Evolutionary conservation across 2,888 invertebrate genomes (phyloP).

Genomic region (Apeira syringaria): DNA sequence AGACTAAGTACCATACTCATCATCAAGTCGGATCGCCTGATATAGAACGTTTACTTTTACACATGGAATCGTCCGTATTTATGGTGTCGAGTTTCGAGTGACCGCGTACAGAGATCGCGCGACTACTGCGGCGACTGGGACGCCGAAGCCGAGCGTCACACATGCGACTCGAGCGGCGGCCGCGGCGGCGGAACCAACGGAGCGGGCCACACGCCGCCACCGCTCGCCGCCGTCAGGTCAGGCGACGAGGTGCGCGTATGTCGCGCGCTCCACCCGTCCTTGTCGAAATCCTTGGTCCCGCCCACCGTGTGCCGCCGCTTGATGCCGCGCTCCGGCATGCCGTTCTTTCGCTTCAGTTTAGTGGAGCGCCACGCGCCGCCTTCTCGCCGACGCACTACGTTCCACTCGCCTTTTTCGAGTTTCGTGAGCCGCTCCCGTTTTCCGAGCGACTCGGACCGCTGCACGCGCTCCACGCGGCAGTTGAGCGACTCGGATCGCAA

Average conservation of each 20-base stretch:
- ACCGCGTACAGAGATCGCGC: neutral
- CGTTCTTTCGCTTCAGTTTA: slow-evolving; percentile 89
- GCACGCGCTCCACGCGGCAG: slow-evolving; percentile 60
- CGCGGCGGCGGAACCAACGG: slow-evolving; percentile 59
- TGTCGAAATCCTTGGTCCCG: slow-evolving; percentile 93
- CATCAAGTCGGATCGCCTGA: slow-evolving; percentile 9
- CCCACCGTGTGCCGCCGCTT: slow-evolving; percentile 96
- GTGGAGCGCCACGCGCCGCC: slow-evolving; percentile 80
- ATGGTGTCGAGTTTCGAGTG: neutral
- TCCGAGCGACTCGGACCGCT: slow-evolving; percentile 47
- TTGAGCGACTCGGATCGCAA: slow-evolving; percentile 86
- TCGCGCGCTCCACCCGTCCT: slow-evolving; percentile 85
- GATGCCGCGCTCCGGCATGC: slow-evolving; percentile 91
- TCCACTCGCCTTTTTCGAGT: slow-evolving; percentile 88
- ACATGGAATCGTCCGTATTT: neutral
- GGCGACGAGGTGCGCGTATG: slow-evolving; percentile 84
- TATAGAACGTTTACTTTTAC: neutral
- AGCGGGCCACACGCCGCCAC: slow-evolving; percentile 54
- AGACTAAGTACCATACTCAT: slow-evolving; percentile 7
- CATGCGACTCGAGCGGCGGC: slow-evolving; percentile 55
- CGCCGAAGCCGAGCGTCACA: slow-evolving; percentile 33
- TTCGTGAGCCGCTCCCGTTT: slow-evolving; percentile 77
- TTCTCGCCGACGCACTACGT: slow-evolving; percentile 86
- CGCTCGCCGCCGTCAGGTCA: slow-evolving; percentile 79
- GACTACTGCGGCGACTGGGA: too few relatives aligned